Conservation (phyloP, 2,888 invertebrate genomes). For the Leucozona laternaria region DNA sequence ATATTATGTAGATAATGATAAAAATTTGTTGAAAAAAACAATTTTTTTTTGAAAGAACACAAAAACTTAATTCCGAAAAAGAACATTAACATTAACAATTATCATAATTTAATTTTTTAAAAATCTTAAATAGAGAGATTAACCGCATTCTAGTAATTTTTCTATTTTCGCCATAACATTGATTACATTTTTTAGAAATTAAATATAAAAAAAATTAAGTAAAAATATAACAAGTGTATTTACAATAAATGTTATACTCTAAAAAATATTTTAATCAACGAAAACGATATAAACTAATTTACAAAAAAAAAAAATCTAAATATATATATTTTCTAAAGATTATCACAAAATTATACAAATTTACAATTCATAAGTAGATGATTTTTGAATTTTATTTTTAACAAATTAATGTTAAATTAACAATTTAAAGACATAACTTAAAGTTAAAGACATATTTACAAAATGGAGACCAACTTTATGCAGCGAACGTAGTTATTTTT, state of each 20-base stretch:
- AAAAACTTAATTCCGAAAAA: constrained; percentile 19
- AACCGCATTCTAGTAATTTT: constrained; percentile 29
- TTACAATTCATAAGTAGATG: constrained; percentile 40
- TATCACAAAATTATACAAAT: constrained; percentile 71
- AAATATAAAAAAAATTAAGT: neutral
- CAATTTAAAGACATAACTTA: too few species aligned
- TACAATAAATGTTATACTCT: neutral
- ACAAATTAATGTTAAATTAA: constrained; percentile 43
- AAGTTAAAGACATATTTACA: constrained; percentile 70
- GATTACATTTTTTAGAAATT: neutral
- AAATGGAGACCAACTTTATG: constrained; percentile 46
- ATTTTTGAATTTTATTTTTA: constrained; percentile 12
- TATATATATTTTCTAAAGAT: constrained; percentile 42
- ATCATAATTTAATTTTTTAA: constrained; percentile 21
- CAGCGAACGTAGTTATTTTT: constrained; percentile 23
- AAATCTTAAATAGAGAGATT: constrained; percentile 61
- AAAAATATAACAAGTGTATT: neutral
- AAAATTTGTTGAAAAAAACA: constrained; percentile 38
- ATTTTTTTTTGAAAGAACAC: neutral
- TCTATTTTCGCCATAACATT: constrained; percentile 3
- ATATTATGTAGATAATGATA: constrained; percentile 47
- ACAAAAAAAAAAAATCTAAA: constrained; percentile 9
- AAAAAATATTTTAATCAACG: neutral
- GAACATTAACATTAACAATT: neutral
- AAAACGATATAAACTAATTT: neutral